phyloP scores from a whole-genome alignment of 2,888 invertebrate genomes.

The Oegoconia quadripuncta region DNA sequence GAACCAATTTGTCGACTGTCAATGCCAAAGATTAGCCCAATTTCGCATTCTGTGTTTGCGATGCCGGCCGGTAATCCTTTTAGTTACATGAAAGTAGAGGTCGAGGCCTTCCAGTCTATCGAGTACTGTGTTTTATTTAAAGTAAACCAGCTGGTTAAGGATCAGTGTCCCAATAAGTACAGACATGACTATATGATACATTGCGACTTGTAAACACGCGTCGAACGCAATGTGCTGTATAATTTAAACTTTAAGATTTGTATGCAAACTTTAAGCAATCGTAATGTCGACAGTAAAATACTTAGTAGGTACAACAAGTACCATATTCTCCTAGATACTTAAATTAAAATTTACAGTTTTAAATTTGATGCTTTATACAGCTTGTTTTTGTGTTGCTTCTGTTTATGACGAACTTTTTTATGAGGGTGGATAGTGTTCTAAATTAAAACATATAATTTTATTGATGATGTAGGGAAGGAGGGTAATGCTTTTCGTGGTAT shows the following conservation, averaged over 20 bases:
- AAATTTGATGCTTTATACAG: too few relatives aligned
- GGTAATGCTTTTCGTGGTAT: too few relatives aligned
- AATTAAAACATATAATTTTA: too few relatives aligned
- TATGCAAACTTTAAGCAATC: too few relatives aligned
- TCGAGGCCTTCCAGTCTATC: slow-evolving; percentile 42
- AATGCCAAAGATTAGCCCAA: slow-evolving; percentile 44
- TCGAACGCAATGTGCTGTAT: slow-evolving; percentile 1
- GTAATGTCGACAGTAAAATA: too few relatives aligned
- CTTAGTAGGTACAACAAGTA: too few relatives aligned
- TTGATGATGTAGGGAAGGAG: too few relatives aligned
- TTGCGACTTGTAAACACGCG: slow-evolving; percentile 12
- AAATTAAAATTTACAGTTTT: too few relatives aligned
- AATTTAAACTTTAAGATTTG: background rate
- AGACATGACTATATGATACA: slow-evolving; percentile 22
- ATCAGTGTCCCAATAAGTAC: slow-evolving; percentile 40
- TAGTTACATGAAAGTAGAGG: slow-evolving; percentile 38
- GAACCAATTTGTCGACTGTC: slow-evolving; percentile 15
- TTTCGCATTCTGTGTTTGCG: slow-evolving; percentile 39
- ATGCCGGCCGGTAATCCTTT: slow-evolving; percentile 41
- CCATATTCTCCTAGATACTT: too few relatives aligned
- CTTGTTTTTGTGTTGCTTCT: too few relatives aligned
- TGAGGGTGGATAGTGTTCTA: too few relatives aligned
- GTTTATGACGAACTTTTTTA: too few relatives aligned
- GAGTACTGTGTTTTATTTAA: slow-evolving; percentile 37
- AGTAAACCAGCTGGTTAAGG: slow-evolving; percentile 38